Conservation (phyloP, 2,888 invertebrate genomes). For the Nesidiocoris tenuis region DNA sequence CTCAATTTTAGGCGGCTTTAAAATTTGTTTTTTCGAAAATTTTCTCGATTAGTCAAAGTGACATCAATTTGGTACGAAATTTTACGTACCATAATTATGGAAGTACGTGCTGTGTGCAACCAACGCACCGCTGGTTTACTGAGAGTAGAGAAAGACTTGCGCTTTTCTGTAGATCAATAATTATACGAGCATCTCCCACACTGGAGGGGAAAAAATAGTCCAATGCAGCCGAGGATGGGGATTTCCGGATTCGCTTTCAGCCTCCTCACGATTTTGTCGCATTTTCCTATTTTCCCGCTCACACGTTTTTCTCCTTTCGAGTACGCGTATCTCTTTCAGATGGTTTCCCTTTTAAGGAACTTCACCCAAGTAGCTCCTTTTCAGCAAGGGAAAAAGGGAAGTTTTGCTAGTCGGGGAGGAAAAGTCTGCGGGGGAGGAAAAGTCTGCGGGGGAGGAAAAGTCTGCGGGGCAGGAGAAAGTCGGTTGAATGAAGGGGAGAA, state of each 20-base stretch:
- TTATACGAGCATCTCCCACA: constrained; percentile 4
- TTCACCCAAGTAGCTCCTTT: no score
- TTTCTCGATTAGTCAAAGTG: no score
- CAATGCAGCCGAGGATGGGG: background rate
- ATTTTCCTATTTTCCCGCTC: no score
- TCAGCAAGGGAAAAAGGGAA: background rate
- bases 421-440: background rate
- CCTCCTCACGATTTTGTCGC: no score
- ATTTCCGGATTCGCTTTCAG: constrained; percentile 22
- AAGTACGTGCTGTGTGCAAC: no score
- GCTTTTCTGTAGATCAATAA: constrained; percentile 39
- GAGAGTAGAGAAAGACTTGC: constrained; percentile 34
- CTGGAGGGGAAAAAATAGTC: background rate
- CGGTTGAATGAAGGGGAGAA: constrained; percentile 34
- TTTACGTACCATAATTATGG: background rate
- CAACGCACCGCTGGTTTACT: no score
- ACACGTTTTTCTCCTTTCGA: constrained; percentile 1
- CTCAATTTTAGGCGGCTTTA: no score
- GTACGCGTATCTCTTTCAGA: no score
- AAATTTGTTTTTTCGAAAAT: no score
- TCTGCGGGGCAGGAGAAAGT: constrained; percentile 1
- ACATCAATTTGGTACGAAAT: background rate
- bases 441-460: background rate
- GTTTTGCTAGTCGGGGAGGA: background rate
- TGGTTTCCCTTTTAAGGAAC: no score